These are phyloP conservation scores for Tachysurus fulvidraco DNA, from an alignment of 2,113 vertebrate species.

Conservation along the genomic window DNA sequence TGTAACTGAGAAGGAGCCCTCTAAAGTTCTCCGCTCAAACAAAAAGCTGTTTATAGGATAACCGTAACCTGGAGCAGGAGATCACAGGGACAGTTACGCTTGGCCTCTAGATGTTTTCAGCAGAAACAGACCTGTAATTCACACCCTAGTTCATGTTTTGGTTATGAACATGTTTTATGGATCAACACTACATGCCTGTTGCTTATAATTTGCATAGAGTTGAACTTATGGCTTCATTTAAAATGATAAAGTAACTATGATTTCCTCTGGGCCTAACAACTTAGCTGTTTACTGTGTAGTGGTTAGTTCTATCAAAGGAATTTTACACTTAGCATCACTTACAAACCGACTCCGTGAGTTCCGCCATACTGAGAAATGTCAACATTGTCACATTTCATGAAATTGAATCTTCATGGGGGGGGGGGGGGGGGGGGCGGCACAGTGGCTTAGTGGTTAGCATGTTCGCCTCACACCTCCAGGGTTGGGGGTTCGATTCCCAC, in stretches of 20 bases:
- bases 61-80: background rate
- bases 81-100: background rate
- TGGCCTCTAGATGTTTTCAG: background rate
- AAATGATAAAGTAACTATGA: background rate
- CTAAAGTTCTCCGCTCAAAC: background rate
- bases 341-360: background rate
- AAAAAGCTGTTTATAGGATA: background rate
- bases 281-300: background rate
- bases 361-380: background rate
- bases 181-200: background rate
- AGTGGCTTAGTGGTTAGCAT: no score
- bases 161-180: background rate
- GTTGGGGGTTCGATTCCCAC: no score
- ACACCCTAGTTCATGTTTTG: background rate
- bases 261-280: background rate
- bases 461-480: no score
- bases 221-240: background rate
- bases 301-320: no score
- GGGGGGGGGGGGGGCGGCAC: no score
- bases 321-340: background rate
- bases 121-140: background rate
- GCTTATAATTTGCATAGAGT: background rate
- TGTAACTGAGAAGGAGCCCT: background rate
- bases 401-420: no score
- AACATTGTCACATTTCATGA: background rate